Base-by-base conservation (phyloP, 2,888 invertebrate genomes). In the Leptogaster cylindrica region DNA sequence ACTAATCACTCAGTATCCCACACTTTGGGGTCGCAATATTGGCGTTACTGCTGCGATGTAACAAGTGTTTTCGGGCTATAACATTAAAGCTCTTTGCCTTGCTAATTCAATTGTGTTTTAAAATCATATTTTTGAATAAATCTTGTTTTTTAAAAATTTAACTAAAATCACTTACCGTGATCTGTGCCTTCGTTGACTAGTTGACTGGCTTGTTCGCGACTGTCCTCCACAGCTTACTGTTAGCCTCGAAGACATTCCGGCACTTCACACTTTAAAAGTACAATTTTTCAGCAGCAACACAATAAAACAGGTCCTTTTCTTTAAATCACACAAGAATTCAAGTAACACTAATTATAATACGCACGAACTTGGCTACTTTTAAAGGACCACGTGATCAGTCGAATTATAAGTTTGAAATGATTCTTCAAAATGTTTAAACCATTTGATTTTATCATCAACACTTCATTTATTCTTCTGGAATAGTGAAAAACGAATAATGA, bases 111-210 rank as follows among this genome's bases (percentile, higher is more conserved):
- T n/a, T n/a, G n/a, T n/a, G n/a, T n/a, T n/a, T n/a, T n/a, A n/a
- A n/a, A n/a, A n/a, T n/a, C n/a, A n/a, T 27, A 28, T 16, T 50
- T 14, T 7, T 27, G 16, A 50, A 12, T 27, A 4, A 8, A 28
- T 50, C 28, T 14, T 27, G 8, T 10, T 14, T 16, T 27, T 50
- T 20, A 16, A 46, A 66, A 55, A 27, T 10, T 8, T 2, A 50
- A 6, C 12, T 10, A 28, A 50, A 18, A 28, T 18, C 28, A 65
- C 66, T 64, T 65, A 71, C 71, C 71, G 70, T 39, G 71, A 71
- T 14, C 71, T 66, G 25, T 71, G 71, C 33, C 71, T 51, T 7
- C 71, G 41, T 36, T 71, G 71, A 58, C 70, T 71, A 33, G 67
- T 68, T 18, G 71, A 70, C 41, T 69, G 67, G 46, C 69, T 71